Base-by-base conservation (phyloP, 2,113 vertebrate genomes). In the Corythaixoides concolor region DNA sequence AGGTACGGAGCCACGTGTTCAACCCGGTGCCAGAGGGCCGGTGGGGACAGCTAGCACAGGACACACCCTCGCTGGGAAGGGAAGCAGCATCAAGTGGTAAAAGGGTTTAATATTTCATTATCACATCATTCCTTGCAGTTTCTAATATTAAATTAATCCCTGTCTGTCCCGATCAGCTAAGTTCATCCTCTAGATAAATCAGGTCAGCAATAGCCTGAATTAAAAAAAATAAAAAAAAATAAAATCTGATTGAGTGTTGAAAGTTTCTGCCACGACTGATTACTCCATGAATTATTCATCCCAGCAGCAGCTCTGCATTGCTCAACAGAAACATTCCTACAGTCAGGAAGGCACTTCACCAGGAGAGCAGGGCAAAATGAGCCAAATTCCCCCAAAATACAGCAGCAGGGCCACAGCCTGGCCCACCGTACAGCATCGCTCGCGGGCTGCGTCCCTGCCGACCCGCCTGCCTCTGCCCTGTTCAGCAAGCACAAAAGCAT, bases 51-150 rank as follows among this genome's bases (percentile, higher is more conserved):
- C 27, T 4, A 66, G 83, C 55, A 35, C 63, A 45, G 91, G 76
- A 79, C 1, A 0, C 16, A 12, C 37, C 22, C 45, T 21, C 0
- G 0, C 50, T 52, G 58, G n/a, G 50, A 82, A 30, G 27, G 50
- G 64, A 69, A 81, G 69, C 17, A 41, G 37, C 21, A 45, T 10
- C 3, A 2, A 50, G 64, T 4, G 2, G 49, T 53, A 74, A 66
- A 90, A 93, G 23, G 45, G 26, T 81, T 94, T 91, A 81, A 67
- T 75, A 76, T 75, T 93, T 81, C 88, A 93, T 72, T 53, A 75
- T 52, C 80, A 28, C 88, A 90, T 81, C 52, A 67, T 93, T 90
- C 64, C 68, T 72, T 5, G 1, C 22, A 56, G n/a, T 64, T 47
- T 27, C 63, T 49, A 47, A 73, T 62, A 82, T 33, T 60, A 78